Conservation (phyloP, 2,888 invertebrate genomes). For the Parnassius apollo region DNA sequence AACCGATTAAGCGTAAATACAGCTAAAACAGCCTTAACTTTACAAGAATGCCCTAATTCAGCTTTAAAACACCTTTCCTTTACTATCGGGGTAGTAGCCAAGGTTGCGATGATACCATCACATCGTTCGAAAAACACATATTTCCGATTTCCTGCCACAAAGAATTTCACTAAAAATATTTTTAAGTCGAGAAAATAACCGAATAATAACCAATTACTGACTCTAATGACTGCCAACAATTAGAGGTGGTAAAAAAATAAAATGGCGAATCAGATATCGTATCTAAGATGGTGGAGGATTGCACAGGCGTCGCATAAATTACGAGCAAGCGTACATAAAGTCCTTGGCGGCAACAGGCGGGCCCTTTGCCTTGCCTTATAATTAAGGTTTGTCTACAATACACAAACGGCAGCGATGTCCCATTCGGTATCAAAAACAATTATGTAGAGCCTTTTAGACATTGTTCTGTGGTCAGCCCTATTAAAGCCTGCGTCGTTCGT, state of each 20-base stretch:
- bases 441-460: constrained; percentile 25
- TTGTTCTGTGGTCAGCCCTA: constrained; percentile 24
- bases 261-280: constrained; percentile 27
- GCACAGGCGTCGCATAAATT: constrained; percentile 36
- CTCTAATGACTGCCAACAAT: neutral
- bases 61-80: no score
- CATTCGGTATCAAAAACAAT: constrained; percentile 25
- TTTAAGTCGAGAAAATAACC: no score
- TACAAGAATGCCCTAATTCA: no score
- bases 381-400: constrained; percentile 25
- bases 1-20: no score
- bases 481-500: constrained; percentile 22
- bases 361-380: constrained; percentile 35
- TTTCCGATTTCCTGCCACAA: no score
- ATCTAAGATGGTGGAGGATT: constrained; percentile 33
- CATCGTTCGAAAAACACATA: no score
- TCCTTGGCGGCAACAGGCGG: constrained; percentile 22
- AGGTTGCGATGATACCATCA: no score
- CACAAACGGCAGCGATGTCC: constrained; percentile 28
- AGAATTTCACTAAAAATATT: no score
- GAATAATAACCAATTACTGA: neutral
- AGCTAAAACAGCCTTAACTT: no score
- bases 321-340: constrained; percentile 15
- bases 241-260: constrained; percentile 13
- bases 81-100: no score